Evolutionary conservation across 2,888 invertebrate genomes (phyloP).

Genomic region (Dusona sp.): DNA sequence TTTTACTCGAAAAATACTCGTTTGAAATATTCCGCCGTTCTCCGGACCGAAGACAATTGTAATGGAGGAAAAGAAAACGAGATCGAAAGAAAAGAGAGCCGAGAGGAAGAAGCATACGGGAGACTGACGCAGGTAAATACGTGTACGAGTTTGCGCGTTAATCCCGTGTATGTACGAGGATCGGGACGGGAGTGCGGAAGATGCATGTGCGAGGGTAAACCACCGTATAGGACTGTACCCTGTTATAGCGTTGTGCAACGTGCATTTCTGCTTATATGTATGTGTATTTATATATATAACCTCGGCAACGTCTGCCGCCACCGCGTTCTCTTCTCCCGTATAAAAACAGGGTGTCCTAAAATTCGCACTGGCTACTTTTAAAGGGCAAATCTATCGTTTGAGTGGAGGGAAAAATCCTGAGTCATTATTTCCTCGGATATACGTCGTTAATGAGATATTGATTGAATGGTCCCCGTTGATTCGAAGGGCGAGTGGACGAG

Average conservation of each 20-base stretch:
- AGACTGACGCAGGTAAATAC: conserved; percentile 4
- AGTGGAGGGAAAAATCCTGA: not conserved
- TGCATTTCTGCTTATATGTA: not conserved
- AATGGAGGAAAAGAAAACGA: not conserved
- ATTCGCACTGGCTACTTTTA: not conserved
- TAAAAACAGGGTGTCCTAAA: not conserved
- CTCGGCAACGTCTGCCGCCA: conserved; percentile 9
- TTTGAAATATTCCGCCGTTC: not conserved
- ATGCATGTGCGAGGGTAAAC: conserved; percentile 24
- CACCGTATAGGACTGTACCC: conserved; percentile 15
- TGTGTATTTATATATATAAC: conserved; percentile 15
- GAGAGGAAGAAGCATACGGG: not conserved
- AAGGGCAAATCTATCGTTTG: not conserved
- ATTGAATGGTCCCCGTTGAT: not conserved
- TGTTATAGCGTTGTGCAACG: conserved; percentile 8
- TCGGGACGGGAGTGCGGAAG: conserved; percentile 43
- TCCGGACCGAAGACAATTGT: not conserved
- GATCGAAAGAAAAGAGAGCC: not conserved
- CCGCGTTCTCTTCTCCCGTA: not conserved
- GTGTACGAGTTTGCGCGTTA: conserved; percentile 10
- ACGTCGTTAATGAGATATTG: not conserved
- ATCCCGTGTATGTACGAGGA: conserved; percentile 29
- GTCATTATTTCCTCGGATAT: not conserved
- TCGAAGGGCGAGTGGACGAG: not conserved
- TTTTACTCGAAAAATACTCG: not conserved